These are phyloP conservation scores for Drosophila repletoides DNA, from an alignment of 1,140 invertebrate genomes.

Conservation along the genomic window DNA sequence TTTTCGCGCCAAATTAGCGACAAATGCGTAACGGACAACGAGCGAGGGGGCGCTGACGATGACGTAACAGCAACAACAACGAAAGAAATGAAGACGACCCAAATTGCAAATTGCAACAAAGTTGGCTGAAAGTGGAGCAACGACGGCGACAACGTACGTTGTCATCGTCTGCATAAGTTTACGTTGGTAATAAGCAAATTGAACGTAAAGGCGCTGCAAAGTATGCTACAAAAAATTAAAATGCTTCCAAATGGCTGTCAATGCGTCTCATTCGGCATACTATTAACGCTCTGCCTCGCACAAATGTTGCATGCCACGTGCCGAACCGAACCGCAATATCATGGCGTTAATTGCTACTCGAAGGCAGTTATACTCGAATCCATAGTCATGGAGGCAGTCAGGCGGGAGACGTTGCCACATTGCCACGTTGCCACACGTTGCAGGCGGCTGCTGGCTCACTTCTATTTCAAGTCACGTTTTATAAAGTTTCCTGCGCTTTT, in stretches of 20 bases:
- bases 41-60: not conserved
- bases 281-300: conserved; percentile 50
- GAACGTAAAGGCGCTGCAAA: conserved; percentile 49
- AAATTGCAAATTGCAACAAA: conserved; percentile 76
- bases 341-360: conserved; percentile 72
- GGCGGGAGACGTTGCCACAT: not conserved
- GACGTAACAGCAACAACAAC: not conserved
- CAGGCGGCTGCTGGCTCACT: not conserved
- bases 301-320: conserved; percentile 54
- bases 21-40: conserved; percentile 47
- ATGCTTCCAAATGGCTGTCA: conserved; percentile 46
- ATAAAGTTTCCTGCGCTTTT: conserved; percentile 56
- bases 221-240: conserved; percentile 60
- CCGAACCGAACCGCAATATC: conserved; percentile 70
- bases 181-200: conserved; percentile 68
- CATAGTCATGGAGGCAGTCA: conserved; percentile 2
- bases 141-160: conserved; percentile 51
- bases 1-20: conserved; percentile 67
- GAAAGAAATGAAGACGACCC: conserved; percentile 39
- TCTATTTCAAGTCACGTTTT: conserved; percentile 57
- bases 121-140: conserved; percentile 55
- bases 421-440: conserved; percentile 12
- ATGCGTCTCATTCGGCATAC: conserved; percentile 64
- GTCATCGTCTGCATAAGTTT: conserved; percentile 66
- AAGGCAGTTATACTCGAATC: conserved; percentile 25